Evolutionary conservation across 2,888 invertebrate species (phyloP).

Genomic region (Apotomis turbidana): DNA sequence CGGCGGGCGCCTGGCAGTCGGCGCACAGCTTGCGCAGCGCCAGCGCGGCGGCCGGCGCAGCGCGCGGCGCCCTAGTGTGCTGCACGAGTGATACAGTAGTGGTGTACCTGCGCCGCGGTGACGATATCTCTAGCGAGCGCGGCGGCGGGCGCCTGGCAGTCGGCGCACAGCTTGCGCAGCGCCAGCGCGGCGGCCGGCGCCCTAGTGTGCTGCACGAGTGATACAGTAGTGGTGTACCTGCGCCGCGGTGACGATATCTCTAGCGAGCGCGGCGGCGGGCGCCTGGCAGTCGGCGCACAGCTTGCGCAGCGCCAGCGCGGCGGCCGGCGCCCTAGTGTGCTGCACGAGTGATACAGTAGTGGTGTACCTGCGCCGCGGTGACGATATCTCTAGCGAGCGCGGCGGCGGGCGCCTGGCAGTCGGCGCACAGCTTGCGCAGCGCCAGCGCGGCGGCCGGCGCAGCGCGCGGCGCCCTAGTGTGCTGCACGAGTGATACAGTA

Average conservation of each 20-base stretch:
- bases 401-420: too few species aligned
- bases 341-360: too few species aligned
- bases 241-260: constrained; percentile 89
- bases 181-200: constrained; percentile 92
- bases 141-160: constrained; percentile 89
- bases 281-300: constrained; percentile 91
- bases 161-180: constrained; percentile 92
- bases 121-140: constrained; percentile 91
- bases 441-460: too few species aligned
- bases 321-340: too few species aligned
- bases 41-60: constrained; percentile 90
- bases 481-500: background rate
- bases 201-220: too few species aligned
- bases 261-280: constrained; percentile 89
- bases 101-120: constrained; percentile 85
- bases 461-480: too few species aligned
- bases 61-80: constrained; percentile 72
- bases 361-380: too few species aligned
- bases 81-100: background rate
- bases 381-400: too few species aligned
- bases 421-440: too few species aligned
- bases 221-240: constrained; percentile 67
- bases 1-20: constrained; percentile 90
- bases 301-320: constrained; percentile 85
- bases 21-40: constrained; percentile 94